A percentile compares a stretch with the other conserved stretches of the same genome.
These are phyloP conservation scores for Cylas formicarius DNA, from an alignment of 1,140 invertebrate genomes.

Conservation along the genomic window DNA sequence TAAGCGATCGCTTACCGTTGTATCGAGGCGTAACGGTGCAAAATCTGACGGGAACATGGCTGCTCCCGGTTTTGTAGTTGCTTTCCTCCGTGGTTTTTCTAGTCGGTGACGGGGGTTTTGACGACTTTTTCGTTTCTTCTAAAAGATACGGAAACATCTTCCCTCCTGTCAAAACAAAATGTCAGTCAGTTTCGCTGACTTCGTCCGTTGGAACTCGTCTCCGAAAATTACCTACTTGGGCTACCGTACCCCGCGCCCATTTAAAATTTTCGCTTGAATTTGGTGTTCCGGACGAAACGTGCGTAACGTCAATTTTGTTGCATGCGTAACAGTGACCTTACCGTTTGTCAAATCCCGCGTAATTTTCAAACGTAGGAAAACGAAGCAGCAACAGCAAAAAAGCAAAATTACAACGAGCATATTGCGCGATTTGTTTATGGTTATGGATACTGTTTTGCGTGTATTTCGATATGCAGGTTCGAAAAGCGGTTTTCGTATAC, in stretches of 20 bases:
- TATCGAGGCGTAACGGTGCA: too few relatives aligned
- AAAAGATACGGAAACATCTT: constrained; percentile 38
- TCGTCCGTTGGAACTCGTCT: too few relatives aligned
- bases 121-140: constrained; percentile 23
- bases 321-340: constrained; percentile 4
- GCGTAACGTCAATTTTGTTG: too few relatives aligned
- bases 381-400: constrained; percentile 16
- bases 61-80: constrained; percentile 3
- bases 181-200: constrained; percentile 19
- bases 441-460: not conserved
- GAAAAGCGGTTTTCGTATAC: constrained; percentile 6
- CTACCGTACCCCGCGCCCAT: too few relatives aligned
- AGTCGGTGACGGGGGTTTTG: constrained; percentile 19
- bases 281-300: not conserved
- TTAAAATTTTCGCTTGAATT: too few relatives aligned
- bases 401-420: constrained; percentile 14
- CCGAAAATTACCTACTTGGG: too few relatives aligned
- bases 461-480: not conserved
- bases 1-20: too few relatives aligned
- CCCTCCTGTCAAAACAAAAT: constrained; percentile 33
- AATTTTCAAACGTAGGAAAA: constrained; percentile 6
- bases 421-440: not conserved
- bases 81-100: constrained; percentile 7
- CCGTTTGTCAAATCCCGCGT: constrained; percentile 3
- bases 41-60: constrained; percentile 9